These are phyloP conservation scores for Nipponacmea schrenckii DNA, from an alignment of 2,888 invertebrate genomes.

Conservation along the genomic window DNA sequence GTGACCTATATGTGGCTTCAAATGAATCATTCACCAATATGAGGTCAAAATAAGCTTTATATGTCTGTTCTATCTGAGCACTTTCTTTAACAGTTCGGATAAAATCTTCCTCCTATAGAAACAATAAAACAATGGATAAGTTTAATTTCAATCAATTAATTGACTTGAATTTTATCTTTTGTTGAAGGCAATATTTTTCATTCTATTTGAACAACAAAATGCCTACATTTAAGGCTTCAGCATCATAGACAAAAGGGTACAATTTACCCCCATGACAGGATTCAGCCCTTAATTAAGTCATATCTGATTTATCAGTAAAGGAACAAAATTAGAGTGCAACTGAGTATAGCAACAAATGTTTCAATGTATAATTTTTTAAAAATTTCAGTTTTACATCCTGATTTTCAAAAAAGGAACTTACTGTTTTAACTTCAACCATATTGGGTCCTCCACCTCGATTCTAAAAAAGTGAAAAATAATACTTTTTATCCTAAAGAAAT, in stretches of 20 bases:
- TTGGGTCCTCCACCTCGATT: constrained; percentile 37
- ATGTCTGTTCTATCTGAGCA: constrained; percentile 92
- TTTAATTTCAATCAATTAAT: too few relatives aligned
- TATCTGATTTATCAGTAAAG: too few relatives aligned
- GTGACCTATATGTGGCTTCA: constrained; percentile 92
- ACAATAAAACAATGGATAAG: not conserved
- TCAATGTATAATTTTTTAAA: not conserved
- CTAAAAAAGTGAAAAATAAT: constrained; percentile 26
- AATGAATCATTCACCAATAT: constrained; percentile 98
- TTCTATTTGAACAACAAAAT: too few relatives aligned
- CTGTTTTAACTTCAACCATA: constrained; percentile 44
- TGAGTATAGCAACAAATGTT: too few relatives aligned
- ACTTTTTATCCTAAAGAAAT: too few relatives aligned
- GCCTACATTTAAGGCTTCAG: too few relatives aligned
- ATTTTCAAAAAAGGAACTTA: constrained; percentile 25
- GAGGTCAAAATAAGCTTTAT: constrained; percentile 97
- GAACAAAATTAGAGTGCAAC: too few relatives aligned
- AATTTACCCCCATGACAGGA: too few relatives aligned
- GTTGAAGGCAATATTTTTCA: too few relatives aligned
- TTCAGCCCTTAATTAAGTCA: too few relatives aligned
- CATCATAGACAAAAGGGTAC: too few relatives aligned
- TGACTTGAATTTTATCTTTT: too few relatives aligned
- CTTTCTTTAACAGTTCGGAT: constrained; percentile 97
- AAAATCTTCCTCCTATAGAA: constrained; percentile 87
- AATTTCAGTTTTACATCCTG: not conserved